Evolutionary conservation across 2,797 vertebrate species (phyloP).

Genomic region (Xenops minutus): DNA sequence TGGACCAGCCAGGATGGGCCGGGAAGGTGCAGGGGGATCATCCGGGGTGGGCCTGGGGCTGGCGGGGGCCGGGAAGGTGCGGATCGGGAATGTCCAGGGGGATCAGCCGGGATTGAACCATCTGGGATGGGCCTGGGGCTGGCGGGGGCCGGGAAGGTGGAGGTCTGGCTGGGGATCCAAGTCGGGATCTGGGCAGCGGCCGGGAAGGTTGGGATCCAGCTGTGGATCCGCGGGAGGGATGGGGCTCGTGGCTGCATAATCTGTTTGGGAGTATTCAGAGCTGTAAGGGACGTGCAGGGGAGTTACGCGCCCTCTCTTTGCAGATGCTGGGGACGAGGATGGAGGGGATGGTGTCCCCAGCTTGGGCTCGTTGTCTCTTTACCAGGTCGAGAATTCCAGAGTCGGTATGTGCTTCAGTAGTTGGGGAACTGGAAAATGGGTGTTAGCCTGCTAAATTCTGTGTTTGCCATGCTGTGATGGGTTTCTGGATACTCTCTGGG

Average conservation of each 20-base stretch:
- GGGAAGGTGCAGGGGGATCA: background rate
- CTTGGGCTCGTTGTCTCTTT: slow-evolving; percentile 74
- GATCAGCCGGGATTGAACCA: too few relatives aligned
- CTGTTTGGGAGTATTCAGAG: background rate
- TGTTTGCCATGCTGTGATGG: background rate
- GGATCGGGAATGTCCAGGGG: background rate
- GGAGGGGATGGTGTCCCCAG: background rate
- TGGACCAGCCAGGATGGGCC: too few relatives aligned
- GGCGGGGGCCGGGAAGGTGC: too few relatives aligned
- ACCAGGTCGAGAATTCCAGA: slow-evolving; percentile 76
- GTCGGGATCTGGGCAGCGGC: too few relatives aligned
- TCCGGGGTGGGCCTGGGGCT: background rate
- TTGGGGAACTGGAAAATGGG: background rate
- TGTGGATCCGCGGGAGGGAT: background rate
- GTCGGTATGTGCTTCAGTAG: slow-evolving; percentile 62
- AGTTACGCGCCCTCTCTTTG: background rate
- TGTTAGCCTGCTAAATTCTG: background rate
- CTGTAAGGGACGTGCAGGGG: fast-evolving
- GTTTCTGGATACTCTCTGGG: background rate
- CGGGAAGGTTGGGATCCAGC: background rate
- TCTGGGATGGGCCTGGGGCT: fast-evolving
- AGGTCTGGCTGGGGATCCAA: too few relatives aligned
- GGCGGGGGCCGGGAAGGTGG: background rate
- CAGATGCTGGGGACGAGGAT: slow-evolving; percentile 58
- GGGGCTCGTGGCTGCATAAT: too few relatives aligned